Percentiles rank a stretch among this genome's conserved stretches.
These are phyloP conservation scores for Tipula helvola DNA, from an alignment of 2,888 invertebrate species.

Conservation along the genomic window DNA sequence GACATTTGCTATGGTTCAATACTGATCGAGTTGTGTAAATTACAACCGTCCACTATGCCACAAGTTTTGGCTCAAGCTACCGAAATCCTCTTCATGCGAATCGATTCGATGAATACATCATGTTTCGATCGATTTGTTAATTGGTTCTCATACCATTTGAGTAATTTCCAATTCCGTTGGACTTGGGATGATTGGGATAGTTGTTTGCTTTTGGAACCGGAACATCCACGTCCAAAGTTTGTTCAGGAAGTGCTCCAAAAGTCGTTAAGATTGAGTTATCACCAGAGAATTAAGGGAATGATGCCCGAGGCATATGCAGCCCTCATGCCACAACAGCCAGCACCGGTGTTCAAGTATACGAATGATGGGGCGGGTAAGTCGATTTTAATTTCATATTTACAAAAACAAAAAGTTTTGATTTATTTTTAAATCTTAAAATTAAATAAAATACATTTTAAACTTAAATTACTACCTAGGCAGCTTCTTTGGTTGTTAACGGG, in stretches of 20 bases:
- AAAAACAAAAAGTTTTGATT: neutral
- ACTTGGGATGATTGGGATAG: conserved; percentile 96
- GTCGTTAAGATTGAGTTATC: conserved; percentile 83
- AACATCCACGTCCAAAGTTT: conserved; percentile 91
- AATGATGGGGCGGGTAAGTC: conserved; percentile 75
- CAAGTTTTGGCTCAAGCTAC: conserved; percentile 96
- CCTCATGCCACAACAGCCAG: conserved; percentile 73
- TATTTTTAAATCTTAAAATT: neutral
- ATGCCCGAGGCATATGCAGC: conserved; percentile 76
- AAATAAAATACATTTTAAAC: neutral
- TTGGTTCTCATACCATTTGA: conserved; percentile 98
- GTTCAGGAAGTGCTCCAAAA: conserved; percentile 84
- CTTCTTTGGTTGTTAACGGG: neutral
- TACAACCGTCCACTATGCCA: conserved; percentile 94
- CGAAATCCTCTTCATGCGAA: conserved; percentile 89
- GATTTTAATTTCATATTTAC: conserved; percentile 19
- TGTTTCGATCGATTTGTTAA: conserved; percentile 93
- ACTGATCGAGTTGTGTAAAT: conserved; percentile 90
- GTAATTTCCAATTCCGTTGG: conserved; percentile 99
- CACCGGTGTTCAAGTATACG: conserved; percentile 81
- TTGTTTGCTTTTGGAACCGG: conserved; percentile 67
- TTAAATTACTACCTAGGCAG: neutral
- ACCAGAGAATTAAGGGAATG: conserved; percentile 85
- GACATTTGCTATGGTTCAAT: conserved; percentile 93
- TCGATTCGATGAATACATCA: conserved; percentile 93